phyloP scores from a whole-genome alignment of 2,113 vertebrate genomes.

The Hippocampus guttulatus region DNA sequence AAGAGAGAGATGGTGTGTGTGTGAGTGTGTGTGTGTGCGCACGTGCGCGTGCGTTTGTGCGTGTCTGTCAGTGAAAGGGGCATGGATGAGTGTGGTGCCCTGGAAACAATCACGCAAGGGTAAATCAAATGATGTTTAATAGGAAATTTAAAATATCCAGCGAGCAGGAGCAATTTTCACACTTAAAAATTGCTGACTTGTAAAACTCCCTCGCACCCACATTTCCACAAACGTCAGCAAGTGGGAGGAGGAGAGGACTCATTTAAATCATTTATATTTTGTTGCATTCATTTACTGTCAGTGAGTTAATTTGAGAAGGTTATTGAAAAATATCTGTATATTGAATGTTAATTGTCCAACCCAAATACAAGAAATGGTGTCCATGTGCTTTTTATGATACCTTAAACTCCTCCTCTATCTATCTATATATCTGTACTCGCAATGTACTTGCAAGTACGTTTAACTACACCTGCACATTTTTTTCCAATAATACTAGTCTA shows the following conservation, averaged over 20 bases:
- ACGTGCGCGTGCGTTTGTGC: not conserved
- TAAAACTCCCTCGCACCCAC: constrained; percentile 32
- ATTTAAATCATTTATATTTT: not conserved
- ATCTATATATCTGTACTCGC: too few species aligned
- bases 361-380: too few species aligned
- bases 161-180: constrained; percentile 48
- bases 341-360: too few species aligned
- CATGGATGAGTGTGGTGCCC: constrained; percentile 4
- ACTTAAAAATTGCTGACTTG: constrained; percentile 51
- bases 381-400: too few species aligned
- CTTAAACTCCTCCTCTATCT: too few species aligned
- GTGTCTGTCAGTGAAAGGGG: not conserved
- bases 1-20: not conserved
- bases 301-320: not conserved
- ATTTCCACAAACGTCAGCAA: constrained; percentile 8
- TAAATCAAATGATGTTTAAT: constrained; percentile 43
- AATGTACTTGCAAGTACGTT: too few species aligned
- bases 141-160: constrained; percentile 52
- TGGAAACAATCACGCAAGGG: constrained; percentile 26
- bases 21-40: not conserved
- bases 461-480: too few species aligned
- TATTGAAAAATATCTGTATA: too few species aligned
- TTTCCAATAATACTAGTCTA: too few species aligned
- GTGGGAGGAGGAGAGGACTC: not conserved
- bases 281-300: not conserved